These are phyloP conservation scores for Orthonyx spaldingii DNA, from an alignment of 2,113 vertebrate species.

Conservation along the genomic window DNA sequence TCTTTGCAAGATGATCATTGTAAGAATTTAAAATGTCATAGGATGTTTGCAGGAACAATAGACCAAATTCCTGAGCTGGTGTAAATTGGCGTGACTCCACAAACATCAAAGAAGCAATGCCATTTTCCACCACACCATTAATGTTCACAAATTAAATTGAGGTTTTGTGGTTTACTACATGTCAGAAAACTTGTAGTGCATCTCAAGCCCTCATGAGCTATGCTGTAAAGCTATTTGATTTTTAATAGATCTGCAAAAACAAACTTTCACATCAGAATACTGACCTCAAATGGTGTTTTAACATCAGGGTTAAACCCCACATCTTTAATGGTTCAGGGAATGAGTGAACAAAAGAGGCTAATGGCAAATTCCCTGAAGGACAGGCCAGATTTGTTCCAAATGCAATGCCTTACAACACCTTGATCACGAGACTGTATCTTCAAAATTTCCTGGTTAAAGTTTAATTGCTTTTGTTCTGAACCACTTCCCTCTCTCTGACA, in stretches of 20 bases:
- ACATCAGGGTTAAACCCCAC: background rate
- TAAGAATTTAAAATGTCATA: constrained; percentile 30
- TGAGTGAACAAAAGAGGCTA: background rate
- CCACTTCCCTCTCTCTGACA: background rate
- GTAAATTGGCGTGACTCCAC: background rate
- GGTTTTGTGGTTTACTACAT: constrained; percentile 22
- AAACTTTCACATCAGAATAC: background rate
- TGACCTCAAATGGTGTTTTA: background rate
- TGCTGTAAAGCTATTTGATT: background rate
- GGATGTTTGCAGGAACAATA: constrained; percentile 19
- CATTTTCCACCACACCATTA: constrained; percentile 29
- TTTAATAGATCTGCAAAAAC: background rate
- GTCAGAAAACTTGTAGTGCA: background rate
- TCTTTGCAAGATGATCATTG: constrained; percentile 2
- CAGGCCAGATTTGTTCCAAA: constrained; percentile 1
- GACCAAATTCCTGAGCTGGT: constrained; percentile 30
- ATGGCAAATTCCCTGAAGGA: background rate
- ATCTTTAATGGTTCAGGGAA: background rate
- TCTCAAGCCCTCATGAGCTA: background rate
- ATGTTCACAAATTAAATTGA: constrained; percentile 46
- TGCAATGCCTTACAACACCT: constrained; percentile 52
- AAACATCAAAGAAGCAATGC: constrained; percentile 10
- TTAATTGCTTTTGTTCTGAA: constrained; percentile 18
- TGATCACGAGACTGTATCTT: constrained; percentile 22
- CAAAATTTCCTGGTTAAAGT: constrained; percentile 17